Conservation (phyloP, 2,797 vertebrate species). For the Ctenopoma kingsleyae region DNA sequence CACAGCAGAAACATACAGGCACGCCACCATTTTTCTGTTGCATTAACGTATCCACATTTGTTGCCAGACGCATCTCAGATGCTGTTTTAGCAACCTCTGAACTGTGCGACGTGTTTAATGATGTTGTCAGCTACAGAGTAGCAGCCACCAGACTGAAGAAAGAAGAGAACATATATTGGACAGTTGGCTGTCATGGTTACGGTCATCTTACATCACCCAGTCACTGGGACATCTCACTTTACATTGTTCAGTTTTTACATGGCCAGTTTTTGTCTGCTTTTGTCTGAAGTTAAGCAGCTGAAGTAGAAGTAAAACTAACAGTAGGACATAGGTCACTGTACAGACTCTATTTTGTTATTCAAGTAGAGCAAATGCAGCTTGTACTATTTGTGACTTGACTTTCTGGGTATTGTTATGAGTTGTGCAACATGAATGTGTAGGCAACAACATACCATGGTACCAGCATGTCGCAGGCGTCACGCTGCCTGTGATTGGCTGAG, state of each 20-base stretch:
- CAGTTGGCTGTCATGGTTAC: neutral
- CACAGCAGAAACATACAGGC: no score
- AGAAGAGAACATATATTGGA: no score
- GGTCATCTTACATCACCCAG: neutral
- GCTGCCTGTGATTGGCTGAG: slow-evolving; percentile 26
- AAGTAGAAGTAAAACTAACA: neutral
- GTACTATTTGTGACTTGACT: neutral
- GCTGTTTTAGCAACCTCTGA: no score
- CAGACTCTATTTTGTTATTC: neutral
- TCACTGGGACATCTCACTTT: no score
- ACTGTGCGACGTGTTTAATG: no score
- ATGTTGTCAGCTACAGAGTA: no score
- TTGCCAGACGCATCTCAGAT: no score
- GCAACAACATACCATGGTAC: neutral
- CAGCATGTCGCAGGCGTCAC: neutral
- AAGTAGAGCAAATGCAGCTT: neutral
- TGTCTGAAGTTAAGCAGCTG: neutral
- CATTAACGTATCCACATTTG: no score
- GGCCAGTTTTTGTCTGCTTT: neutral
- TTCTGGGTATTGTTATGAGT: neutral
- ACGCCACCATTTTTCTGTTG: no score
- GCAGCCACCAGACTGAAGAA: no score
- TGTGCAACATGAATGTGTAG: neutral
- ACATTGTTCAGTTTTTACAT: neutral
- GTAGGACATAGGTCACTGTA: neutral